A percentile compares a stretch with the other conserved stretches of the same genome.
Conservation (phyloP, 1,140 invertebrate species). For the Campoletis sonorensis region DNA sequence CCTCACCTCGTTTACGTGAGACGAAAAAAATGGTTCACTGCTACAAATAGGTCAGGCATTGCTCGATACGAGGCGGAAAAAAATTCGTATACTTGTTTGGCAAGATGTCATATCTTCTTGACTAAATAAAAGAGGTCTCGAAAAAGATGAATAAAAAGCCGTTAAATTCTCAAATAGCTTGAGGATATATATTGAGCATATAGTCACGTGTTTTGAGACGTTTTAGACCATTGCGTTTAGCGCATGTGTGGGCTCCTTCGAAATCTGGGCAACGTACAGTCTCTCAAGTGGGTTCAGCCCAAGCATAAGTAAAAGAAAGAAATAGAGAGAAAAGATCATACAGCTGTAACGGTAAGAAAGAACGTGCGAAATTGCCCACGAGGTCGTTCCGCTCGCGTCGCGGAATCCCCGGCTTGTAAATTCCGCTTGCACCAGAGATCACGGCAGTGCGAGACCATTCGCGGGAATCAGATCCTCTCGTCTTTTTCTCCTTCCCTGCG, state of each 20-base stretch:
- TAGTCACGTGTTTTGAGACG: background rate
- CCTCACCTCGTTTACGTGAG: no score
- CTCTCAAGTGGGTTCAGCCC: background rate
- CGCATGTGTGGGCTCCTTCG: background rate
- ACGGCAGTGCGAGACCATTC: constrained; percentile 3
- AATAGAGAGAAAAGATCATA: constrained; percentile 13
- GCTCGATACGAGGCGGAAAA: background rate
- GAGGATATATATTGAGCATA: constrained; percentile 16
- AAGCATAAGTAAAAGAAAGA: constrained; percentile 1
- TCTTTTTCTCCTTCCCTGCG: background rate
- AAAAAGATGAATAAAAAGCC: constrained; percentile 12
- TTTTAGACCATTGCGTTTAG: constrained; percentile 19
- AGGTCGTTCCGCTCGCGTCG: constrained; percentile 42
- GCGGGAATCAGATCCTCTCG: background rate
- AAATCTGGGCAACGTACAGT: constrained; percentile 6
- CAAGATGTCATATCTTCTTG: background rate
- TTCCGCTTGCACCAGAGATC: constrained; percentile 41
- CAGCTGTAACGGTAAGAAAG: constrained; percentile 41
- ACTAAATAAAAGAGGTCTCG: constrained; percentile 3
- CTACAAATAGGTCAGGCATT: background rate
- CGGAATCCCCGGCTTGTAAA: constrained; percentile 44
- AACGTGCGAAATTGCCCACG: constrained; percentile 44
- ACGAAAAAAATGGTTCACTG: no score
- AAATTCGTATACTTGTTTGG: background rate
- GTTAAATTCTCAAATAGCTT: constrained; percentile 13